Evolutionary conservation across 2,113 vertebrate genomes (phyloP).

Genomic region (Myxocyprinus asiaticus): DNA sequence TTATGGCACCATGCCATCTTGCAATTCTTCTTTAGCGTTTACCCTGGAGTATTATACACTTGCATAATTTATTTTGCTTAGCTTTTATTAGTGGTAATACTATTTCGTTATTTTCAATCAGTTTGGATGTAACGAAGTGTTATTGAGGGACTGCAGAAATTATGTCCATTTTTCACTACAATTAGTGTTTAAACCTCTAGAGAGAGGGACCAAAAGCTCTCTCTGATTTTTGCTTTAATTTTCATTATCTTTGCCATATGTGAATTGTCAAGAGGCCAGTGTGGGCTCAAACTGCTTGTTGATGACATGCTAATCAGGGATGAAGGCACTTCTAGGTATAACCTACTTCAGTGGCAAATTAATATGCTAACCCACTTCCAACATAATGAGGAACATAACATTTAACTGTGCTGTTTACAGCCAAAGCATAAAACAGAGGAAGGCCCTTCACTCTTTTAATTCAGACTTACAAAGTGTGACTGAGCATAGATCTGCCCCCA

Average conservation of each 20-base stretch:
- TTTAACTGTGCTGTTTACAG: conserved; percentile 72
- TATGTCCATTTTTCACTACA: conserved; percentile 56
- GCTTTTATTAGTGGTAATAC: conserved; percentile 70
- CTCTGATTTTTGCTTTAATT: conserved; percentile 52
- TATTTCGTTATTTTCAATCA: conserved; percentile 65
- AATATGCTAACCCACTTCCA: conserved; percentile 68
- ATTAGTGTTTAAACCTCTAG: conserved; percentile 57
- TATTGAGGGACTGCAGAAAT: conserved; percentile 55
- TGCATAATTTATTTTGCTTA: conserved; percentile 63
- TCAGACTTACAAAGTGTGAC: conserved; percentile 65
- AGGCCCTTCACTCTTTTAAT: conserved; percentile 67
- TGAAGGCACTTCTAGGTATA: conserved; percentile 70
- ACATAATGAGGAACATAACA: conserved; percentile 64
- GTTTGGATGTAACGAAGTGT: conserved; percentile 52
- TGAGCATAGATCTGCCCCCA: conserved; percentile 27
- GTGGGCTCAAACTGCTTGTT: conserved; percentile 59
- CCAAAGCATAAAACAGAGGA: conserved; percentile 60
- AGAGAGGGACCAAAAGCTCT: conserved; percentile 50
- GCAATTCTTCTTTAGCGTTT: conserved; percentile 39
- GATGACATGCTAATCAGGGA: conserved; percentile 71
- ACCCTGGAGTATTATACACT: conserved; percentile 64
- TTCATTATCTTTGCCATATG: conserved; percentile 56
- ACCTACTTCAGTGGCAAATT: conserved; percentile 70
- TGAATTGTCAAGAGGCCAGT: conserved; percentile 64
- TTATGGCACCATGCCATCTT: conserved; percentile 24